Conservation (phyloP, 2,888 invertebrate species). For the Hemithea aestivaria region DNA sequence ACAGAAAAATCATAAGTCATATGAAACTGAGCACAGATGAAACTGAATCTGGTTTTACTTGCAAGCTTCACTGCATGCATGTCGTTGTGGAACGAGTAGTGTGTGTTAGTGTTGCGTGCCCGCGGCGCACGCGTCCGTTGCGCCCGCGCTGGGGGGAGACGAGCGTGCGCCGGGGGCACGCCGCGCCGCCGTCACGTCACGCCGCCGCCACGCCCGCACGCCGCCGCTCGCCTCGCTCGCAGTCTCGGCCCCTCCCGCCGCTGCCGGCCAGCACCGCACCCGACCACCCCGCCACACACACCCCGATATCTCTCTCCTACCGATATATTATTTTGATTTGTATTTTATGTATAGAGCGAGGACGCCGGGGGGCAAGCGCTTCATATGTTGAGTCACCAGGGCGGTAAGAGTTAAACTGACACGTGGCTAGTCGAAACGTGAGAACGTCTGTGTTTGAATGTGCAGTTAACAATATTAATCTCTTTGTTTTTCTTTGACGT, state of each 20-base stretch:
- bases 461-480: conserved; percentile 72
- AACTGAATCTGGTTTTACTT: conserved; percentile 77
- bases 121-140: conserved; percentile 28
- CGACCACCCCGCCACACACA: conserved; percentile 60
- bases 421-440: conserved; percentile 76
- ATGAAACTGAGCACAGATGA: conserved; percentile 78
- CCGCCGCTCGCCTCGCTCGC: conserved; percentile 38
- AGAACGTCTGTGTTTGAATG: conserved; percentile 79
- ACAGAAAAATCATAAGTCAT: conserved; percentile 76
- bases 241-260: conserved; percentile 39
- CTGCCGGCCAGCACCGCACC: conserved; percentile 54
- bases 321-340: conserved; percentile 78
- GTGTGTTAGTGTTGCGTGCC: conserved; percentile 45
- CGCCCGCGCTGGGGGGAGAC: conserved; percentile 16
- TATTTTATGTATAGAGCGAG: conserved; percentile 90
- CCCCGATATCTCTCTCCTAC: conserved; percentile 74
- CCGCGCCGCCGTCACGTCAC: conserved; percentile 33
- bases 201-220: conserved; percentile 35
- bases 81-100: conserved; percentile 73
- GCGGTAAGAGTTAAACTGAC: conserved; percentile 88
- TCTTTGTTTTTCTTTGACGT: conserved; percentile 78
- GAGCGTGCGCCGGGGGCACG: conserved; percentile 26
- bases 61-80: conserved; percentile 79
- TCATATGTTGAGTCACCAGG: conserved; percentile 94
- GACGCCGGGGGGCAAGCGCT: conserved; percentile 94